Conservation (phyloP, 2,888 invertebrate species). For the Aleiodes alternator region DNA sequence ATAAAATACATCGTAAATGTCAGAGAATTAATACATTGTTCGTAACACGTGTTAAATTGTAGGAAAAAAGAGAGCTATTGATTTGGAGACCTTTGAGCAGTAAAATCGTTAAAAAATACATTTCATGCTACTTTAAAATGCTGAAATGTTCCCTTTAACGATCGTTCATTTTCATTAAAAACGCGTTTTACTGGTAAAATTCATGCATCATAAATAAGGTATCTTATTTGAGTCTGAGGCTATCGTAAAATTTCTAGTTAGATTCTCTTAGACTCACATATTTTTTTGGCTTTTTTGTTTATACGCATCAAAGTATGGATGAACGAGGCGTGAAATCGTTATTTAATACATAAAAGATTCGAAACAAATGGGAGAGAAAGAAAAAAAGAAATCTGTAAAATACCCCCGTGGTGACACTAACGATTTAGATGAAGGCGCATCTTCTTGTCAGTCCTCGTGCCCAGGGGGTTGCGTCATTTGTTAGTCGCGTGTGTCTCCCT, state of each 20-base stretch:
- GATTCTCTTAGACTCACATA: background rate
- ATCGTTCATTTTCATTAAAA: conserved; percentile 58
- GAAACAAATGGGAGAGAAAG: background rate
- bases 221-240: background rate
- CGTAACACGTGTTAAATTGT: conserved; percentile 37
- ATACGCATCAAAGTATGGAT: no score
- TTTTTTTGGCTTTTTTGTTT: no score
- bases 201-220: conserved; percentile 7
- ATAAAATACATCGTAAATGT: conserved; percentile 60
- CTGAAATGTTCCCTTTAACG: conserved; percentile 58
- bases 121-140: conserved; percentile 58
- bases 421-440: conserved; percentile 65
- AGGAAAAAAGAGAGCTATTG: background rate
- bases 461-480: conserved; percentile 58
- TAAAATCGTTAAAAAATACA: conserved; percentile 52
- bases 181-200: background rate
- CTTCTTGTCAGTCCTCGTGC: conserved; percentile 60
- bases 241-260: background rate
- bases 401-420: conserved; percentile 62
- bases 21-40: conserved; percentile 60
- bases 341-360: background rate
- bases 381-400: conserved; percentile 50
- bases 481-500: conserved; percentile 63
- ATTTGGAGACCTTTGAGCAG: conserved; percentile 27
- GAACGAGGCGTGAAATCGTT: no score